Evolutionary conservation across 2,888 invertebrate species (phyloP), one percentile per base, ranked within the genome.

Genomic region (Macaria liturata): DNA sequence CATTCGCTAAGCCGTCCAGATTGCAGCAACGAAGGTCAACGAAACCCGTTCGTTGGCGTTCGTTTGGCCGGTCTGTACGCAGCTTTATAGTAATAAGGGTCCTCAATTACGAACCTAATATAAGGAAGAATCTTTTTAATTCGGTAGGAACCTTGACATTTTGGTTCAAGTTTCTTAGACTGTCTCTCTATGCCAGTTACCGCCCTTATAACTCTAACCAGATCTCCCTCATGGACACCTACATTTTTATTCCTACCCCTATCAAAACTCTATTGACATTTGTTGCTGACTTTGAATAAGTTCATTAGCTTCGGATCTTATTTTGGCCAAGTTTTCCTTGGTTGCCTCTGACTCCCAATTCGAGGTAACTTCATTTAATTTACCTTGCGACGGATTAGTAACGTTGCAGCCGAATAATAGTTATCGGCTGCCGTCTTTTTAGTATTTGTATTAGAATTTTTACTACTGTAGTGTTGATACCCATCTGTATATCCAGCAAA

Each of bases 51-150:
- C n/a, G n/a, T n/a, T n/a, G n/a, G n/a, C n/a, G n/a, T n/a, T n/a
- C n/a, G n/a, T n/a, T n/a, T n/a, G n/a, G n/a, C n/a, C n/a, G n/a
- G n/a, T n/a, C n/a, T n/a, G n/a, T n/a, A n/a, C n/a, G n/a, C n/a
- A n/a, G 60, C 9, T 62, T 66, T 42, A 39, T 59, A 3, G 69
- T 69, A 0, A 71, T 69, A 69, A 4, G 73, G 71, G 46, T 73
- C 71, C 37, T 69, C 70, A 1, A 69, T 46, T 0, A 71, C 32
- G 46, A 62, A 71, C 7, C 71, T 52, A 32, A 70, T 69, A 48
- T 72, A 65, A 0, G 66, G 64, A 4, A 72, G 49, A 0, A 67
- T n/a, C 30, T 68, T 70, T 34, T 50, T 62, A 34, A 68, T 66
- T 9, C 67, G 45, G 30, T 71, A 70, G 3, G 70, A 69, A 0